A percentile compares a stretch with the other conserved stretches of the same genome.
phyloP scores from a whole-genome alignment of 1,140 invertebrate species.

The Cryptotermes secundus region DNA sequence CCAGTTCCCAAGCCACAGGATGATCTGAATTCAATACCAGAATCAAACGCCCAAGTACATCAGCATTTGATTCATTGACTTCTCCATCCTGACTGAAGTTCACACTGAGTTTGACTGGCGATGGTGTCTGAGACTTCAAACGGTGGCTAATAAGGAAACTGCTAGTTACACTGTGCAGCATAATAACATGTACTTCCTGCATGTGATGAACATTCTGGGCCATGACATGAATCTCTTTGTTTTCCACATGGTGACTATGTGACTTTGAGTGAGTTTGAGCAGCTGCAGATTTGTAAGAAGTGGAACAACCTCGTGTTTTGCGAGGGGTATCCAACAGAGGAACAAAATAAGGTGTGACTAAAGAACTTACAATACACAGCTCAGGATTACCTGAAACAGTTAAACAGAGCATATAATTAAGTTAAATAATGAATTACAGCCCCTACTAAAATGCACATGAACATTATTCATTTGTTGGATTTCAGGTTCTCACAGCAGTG shows the following conservation, averaged over 20 bases:
- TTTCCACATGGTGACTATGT: not conserved
- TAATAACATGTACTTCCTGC: constrained; percentile 19
- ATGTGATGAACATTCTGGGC: not conserved
- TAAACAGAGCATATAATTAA: not conserved
- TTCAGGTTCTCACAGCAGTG: too few relatives aligned
- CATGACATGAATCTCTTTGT: not conserved
- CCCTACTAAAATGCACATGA: too few relatives aligned
- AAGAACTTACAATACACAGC: constrained; percentile 32
- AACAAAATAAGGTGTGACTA: constrained; percentile 32
- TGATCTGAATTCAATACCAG: constrained; percentile 28
- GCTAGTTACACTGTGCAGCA: not conserved
- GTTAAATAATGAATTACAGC: too few relatives aligned
- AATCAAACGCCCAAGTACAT: constrained; percentile 21
- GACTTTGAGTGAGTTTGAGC: not conserved
- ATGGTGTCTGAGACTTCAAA: not conserved
- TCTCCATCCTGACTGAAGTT: not conserved
- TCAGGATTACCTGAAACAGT: constrained; percentile 19
- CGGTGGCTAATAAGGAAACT: not conserved
- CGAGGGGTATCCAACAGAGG: constrained; percentile 29
- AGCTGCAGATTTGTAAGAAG: not conserved
- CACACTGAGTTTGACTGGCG: not conserved
- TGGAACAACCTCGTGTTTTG: constrained; percentile 28
- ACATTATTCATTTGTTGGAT: too few relatives aligned
- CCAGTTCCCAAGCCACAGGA: constrained; percentile 28
- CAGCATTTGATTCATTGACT: not conserved